Evolutionary conservation across 2,797 vertebrate species (phyloP), one percentile per base, ranked within the genome.

Genomic region (Acrossocheilus fasciatus): DNA sequence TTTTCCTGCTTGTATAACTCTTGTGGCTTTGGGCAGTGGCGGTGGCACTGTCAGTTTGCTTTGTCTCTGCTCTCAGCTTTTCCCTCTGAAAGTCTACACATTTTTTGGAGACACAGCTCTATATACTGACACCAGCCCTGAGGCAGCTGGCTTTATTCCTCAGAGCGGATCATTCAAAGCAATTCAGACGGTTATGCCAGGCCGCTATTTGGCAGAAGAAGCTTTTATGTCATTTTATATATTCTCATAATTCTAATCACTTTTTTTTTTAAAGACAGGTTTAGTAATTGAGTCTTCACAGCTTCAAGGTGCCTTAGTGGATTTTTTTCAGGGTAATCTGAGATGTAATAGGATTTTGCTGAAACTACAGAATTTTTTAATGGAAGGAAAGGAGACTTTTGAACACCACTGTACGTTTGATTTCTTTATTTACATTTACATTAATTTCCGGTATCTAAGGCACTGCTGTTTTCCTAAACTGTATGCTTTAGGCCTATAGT

Each of bases 1-100:
- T 81, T 86, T 86, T 86, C 84, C 84, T 69, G 26, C 68, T 79
- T 85, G 76, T 59, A 85, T 86, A 86, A 81, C 39, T 74, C 69
- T 81, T 86, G 84, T 66, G 84, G 84, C 78, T 86, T 86, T 86
- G 78, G 77, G 52, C 52, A 62, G 84, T 73, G 77, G 52, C 52
- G 47, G 84, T 73, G 69, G 14, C 54, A 14, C 54, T 86, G 84
- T 81, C 84, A 81, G 36, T 86, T 81, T 52, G 34, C 84, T 81
- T 75, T 74, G 78, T 86, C 57, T 74, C 11, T 62, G 69, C 6
- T 75, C 52, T 81, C 43, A 86, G 34, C 34, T 81, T 81, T 86
- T 74, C 23, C 69, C 50, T 85, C 64, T 66, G 15, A 86, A 50
- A 43, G 30, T 66, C 84, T 34, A 41, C 30, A 80, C 14, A 52